Conservation (phyloP, 2,113 vertebrate species). For the Thomomys bottae region DNA sequence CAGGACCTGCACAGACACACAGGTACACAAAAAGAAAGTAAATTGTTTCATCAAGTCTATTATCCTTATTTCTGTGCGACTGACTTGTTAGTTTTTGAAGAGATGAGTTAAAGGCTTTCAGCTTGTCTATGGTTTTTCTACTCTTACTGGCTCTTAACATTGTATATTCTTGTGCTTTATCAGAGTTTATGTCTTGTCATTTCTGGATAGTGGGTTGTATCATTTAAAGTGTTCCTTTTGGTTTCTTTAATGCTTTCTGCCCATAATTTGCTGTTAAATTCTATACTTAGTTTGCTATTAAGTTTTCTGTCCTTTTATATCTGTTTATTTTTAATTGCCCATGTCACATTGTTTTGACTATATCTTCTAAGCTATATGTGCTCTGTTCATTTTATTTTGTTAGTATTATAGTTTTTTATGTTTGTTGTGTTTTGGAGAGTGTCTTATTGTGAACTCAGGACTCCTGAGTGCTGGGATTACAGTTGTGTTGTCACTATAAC, state of each 20-base stretch:
- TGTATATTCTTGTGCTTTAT: conserved; percentile 40
- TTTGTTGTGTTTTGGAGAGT: no score
- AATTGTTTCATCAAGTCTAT: neutral
- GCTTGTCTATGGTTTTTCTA: conserved; percentile 39
- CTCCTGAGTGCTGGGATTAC: no score
- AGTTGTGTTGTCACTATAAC: no score
- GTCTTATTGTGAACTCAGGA: no score
- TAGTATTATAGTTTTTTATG: no score
- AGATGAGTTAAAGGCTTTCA: neutral
- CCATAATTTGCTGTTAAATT: neutral
- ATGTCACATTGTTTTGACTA: conserved; percentile 45
- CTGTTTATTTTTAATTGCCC: conserved; percentile 40
- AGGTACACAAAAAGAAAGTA: neutral
- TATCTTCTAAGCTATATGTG: conserved; percentile 36
- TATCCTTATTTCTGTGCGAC: neutral
- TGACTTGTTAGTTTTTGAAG: conserved; percentile 21
- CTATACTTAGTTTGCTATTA: conserved; percentile 55
- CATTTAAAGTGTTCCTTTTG: neutral
- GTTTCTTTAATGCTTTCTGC: conserved; percentile 34
- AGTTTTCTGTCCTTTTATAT: conserved; percentile 55
- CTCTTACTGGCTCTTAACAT: neutral
- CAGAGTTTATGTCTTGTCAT: conserved; percentile 29
- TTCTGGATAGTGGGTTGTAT: conserved; percentile 49
- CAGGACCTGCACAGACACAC: no score
- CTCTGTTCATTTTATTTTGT: neutral